Evolutionary conservation across 1,140 invertebrate genomes (phyloP).

Genomic region (Drosophila baimaii): DNA sequence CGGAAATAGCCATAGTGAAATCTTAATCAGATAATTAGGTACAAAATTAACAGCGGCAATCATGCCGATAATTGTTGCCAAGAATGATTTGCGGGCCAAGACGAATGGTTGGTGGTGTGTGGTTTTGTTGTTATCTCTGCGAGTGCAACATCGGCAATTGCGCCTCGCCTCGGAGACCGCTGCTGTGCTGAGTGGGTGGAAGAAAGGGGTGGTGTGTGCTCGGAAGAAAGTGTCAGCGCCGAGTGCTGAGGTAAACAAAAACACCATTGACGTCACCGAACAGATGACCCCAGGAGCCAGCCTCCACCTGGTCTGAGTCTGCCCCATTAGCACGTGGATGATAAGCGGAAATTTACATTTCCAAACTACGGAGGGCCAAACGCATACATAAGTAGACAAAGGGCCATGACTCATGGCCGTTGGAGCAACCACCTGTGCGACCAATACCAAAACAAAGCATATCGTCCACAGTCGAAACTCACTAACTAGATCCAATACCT

Average conservation of each 20-base stretch:
- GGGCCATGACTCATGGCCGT: constrained; percentile 48
- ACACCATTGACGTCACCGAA: constrained; percentile 35
- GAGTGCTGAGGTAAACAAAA: constrained; percentile 26
- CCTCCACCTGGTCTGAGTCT: constrained; percentile 4
- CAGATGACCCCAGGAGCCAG: constrained; percentile 19
- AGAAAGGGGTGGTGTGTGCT: background rate
- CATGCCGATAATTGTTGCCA: constrained; percentile 76
- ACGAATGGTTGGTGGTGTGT: constrained; percentile 41
- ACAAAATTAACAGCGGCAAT: constrained; percentile 49
- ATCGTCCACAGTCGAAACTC: constrained; percentile 15
- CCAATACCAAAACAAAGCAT: constrained; percentile 40
- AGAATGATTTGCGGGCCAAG: constrained; percentile 45
- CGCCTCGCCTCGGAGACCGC: constrained; percentile 18
- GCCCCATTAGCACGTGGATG: constrained; percentile 24
- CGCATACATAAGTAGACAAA: constrained; percentile 29
- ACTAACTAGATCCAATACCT: background rate
- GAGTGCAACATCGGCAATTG: constrained; percentile 35
- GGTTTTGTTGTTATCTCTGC: constrained; percentile 45
- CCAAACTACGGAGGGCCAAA: constrained; percentile 7
- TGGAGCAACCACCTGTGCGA: constrained; percentile 58
- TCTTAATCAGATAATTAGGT: constrained; percentile 67
- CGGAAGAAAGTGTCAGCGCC: constrained; percentile 4
- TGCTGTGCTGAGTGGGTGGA: constrained; percentile 21
- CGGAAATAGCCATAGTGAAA: constrained; percentile 30
- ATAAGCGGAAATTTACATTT: constrained; percentile 23